These are phyloP conservation scores for Neoniphon sammara DNA, from an alignment of 2,797 vertebrate genomes.

Conservation along the genomic window DNA sequence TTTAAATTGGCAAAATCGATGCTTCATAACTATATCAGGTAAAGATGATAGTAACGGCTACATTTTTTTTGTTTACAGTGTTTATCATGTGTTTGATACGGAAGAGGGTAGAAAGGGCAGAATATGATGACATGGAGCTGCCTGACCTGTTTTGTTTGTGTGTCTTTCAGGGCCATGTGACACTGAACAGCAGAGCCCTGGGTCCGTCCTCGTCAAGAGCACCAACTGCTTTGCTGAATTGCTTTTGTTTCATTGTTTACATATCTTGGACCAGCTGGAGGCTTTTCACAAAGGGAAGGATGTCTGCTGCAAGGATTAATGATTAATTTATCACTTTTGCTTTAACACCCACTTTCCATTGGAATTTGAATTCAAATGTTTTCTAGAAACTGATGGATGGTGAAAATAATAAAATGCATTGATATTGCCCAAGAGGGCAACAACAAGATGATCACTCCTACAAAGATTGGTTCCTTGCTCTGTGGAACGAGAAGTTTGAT, in stretches of 20 bases:
- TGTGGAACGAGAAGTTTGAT: constrained; percentile 46
- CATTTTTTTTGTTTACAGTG: not conserved
- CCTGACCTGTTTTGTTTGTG: constrained; percentile 43
- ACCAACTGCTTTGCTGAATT: constrained; percentile 60
- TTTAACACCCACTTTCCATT: not conserved
- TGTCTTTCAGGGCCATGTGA: constrained; percentile 58
- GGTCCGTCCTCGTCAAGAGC: constrained; percentile 29
- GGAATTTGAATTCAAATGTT: constrained; percentile 8
- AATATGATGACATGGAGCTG: not conserved
- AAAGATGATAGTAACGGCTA: not conserved
- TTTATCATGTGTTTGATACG: not conserved
- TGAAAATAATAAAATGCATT: constrained; percentile 37
- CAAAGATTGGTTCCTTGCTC: constrained; percentile 25
- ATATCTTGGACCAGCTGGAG: constrained; percentile 43
- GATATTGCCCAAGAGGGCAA: constrained; percentile 46
- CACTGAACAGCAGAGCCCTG: constrained; percentile 20
- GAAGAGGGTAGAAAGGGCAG: not conserved
- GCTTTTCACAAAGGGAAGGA: constrained; percentile 39
- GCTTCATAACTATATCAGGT: too few relatives aligned
- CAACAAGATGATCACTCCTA: constrained; percentile 46
- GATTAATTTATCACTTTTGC: not conserved
- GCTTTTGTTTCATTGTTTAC: constrained; percentile 63
- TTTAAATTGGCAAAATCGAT: too few relatives aligned
- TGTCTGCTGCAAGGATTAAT: constrained; percentile 45
- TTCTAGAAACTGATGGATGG: not conserved